Evolutionary conservation across 2,113 vertebrate genomes (phyloP).

Genomic region (Azemiops feae): DNA sequence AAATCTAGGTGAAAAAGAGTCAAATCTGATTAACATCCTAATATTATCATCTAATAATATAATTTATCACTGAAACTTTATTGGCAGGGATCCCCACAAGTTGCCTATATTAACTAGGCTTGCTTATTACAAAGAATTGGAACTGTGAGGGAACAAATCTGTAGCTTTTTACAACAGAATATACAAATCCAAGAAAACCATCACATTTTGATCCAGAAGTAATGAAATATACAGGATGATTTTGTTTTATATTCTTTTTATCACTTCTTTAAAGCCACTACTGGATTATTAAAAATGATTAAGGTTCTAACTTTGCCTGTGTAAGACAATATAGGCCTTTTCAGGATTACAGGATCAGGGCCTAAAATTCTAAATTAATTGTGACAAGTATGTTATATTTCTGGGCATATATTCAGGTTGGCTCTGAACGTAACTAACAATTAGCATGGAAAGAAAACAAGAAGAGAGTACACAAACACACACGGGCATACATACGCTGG

Average conservation of each 20-base stretch:
- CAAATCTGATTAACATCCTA: background rate
- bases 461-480: slow-evolving; percentile 61
- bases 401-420: slow-evolving; percentile 54
- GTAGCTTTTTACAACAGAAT: background rate
- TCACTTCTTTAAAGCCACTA: background rate
- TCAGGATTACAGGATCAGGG: background rate
- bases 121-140: background rate
- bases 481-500: background rate
- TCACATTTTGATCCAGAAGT: slow-evolving; percentile 20
- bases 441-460: slow-evolving; percentile 74
- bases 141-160: background rate
- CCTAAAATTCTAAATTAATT: background rate
- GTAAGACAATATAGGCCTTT: background rate
- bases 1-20: background rate
- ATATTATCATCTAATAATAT: background rate
- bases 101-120: background rate
- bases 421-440: slow-evolving; percentile 64
- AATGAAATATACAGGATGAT: background rate
- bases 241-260: background rate
- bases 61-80: background rate
- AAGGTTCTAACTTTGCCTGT: background rate
- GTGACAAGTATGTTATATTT: slow-evolving; percentile 7
- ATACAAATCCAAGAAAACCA: slow-evolving; percentile 32
- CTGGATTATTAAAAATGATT: background rate
- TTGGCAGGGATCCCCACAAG: background rate